phyloP scores from a whole-genome alignment of 2,797 vertebrate genomes.

The Falco rusticolus region DNA sequence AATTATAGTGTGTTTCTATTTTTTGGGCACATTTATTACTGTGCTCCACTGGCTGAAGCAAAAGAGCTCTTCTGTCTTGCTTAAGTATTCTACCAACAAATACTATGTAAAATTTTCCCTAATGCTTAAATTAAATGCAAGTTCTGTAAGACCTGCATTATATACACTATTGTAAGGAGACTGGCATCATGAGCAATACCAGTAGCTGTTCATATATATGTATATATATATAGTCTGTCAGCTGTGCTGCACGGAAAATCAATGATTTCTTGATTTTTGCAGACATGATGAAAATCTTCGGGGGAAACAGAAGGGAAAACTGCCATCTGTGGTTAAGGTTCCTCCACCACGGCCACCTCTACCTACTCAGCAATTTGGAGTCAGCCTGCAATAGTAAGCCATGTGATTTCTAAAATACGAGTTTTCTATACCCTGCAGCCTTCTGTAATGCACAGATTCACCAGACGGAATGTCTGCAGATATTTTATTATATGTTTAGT shows the following conservation, averaged over 20 bases:
- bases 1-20: background rate
- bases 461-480: background rate
- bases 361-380: constrained; percentile 89
- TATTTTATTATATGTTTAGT: background rate
- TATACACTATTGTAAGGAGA: background rate
- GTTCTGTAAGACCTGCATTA: background rate
- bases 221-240: background rate
- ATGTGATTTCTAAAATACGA: background rate
- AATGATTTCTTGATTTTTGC: background rate
- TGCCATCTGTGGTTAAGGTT: constrained; percentile 57
- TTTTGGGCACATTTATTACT: background rate
- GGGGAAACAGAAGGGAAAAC: constrained; percentile 69
- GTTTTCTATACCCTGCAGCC: background rate
- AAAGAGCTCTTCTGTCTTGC: background rate
- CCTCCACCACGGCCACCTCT: constrained; percentile 86
- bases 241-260: background rate
- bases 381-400: constrained; percentile 90
- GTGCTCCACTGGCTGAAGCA: background rate
- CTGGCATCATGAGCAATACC: background rate
- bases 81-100: background rate
- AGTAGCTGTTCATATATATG: background rate
- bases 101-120: background rate
- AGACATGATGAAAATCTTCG: constrained; percentile 85
- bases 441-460: background rate
- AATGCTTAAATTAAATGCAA: background rate